Percentiles rank a stretch among this genome's conserved stretches.
phyloP scores from a whole-genome alignment of 2,113 vertebrate genomes.

The Gadus chalcogrammus region DNA sequence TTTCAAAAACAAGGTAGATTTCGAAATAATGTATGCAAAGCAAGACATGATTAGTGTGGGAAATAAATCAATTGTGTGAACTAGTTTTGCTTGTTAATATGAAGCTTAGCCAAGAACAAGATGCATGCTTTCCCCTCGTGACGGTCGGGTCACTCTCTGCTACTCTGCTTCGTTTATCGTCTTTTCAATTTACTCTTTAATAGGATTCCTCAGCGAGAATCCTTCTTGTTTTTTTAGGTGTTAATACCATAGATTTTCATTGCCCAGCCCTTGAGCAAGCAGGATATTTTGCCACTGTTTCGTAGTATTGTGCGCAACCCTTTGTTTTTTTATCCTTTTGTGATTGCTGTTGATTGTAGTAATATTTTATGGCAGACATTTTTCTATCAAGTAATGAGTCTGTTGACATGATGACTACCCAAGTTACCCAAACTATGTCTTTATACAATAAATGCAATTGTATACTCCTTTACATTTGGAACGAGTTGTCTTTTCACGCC shows the following conservation, averaged over 20 bases:
- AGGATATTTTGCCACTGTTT: constrained; percentile 52
- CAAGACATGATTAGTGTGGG: constrained; percentile 16
- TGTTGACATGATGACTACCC: constrained; percentile 30
- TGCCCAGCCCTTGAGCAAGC: constrained; percentile 41
- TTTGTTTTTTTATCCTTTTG: constrained; percentile 58
- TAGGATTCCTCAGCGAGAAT: constrained; percentile 39
- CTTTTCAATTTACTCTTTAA: constrained; percentile 47
- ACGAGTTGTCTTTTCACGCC: constrained; percentile 1
- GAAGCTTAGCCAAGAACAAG: constrained; percentile 52
- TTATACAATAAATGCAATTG: constrained; percentile 67
- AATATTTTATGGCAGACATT: constrained; percentile 67
- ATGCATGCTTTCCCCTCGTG: constrained; percentile 57
- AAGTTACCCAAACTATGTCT: constrained; percentile 50
- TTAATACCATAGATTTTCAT: constrained; percentile 59
- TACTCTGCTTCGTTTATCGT: neutral
- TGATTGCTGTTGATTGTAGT: constrained; percentile 67
- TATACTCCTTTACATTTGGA: constrained; percentile 40
- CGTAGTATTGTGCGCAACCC: constrained; percentile 58
- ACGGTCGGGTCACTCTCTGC: constrained; percentile 20
- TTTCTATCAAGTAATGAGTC: constrained; percentile 76
- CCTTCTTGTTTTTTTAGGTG: constrained; percentile 42
- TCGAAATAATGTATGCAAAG: constrained; percentile 17
- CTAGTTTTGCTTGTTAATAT: constrained; percentile 35
- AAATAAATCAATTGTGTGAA: constrained; percentile 23
- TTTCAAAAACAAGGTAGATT: constrained; percentile 28